phyloP scores from a whole-genome alignment of 2,888 invertebrate species.

The Anorthoa munda region DNA sequence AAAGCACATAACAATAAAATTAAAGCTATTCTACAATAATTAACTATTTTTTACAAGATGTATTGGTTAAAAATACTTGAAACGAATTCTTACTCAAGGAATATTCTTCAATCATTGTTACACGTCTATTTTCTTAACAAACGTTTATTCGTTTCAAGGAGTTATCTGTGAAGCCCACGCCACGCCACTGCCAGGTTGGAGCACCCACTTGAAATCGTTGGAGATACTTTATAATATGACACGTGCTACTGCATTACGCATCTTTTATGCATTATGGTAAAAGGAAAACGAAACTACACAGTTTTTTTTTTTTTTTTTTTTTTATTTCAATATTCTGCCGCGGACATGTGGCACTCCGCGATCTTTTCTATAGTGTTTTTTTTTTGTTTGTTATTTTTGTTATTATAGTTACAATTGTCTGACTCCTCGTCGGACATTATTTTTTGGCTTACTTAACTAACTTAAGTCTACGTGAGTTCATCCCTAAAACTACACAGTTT shows the following conservation, averaged over 20 bases:
- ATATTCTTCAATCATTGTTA: slow-evolving; percentile 19
- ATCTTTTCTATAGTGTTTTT: too few species aligned
- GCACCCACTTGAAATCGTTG: slow-evolving; percentile 30
- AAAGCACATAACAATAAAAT: neutral
- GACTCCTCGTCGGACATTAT: too few species aligned
- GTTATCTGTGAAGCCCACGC: slow-evolving; percentile 22
- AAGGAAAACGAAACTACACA: neutral
- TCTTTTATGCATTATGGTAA: neutral
- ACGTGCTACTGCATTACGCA: slow-evolving; percentile 39
- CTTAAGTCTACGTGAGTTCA: too few species aligned
- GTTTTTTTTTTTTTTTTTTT: too few species aligned
- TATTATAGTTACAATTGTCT: too few species aligned
- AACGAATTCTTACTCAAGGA: slow-evolving; percentile 9
- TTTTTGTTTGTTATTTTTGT: too few species aligned
- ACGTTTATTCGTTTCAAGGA: slow-evolving; percentile 49
- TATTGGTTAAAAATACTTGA: slow-evolving; percentile 2
- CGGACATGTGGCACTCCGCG: too few species aligned
- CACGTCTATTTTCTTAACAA: slow-evolving; percentile 46
- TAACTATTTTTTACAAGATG: neutral
- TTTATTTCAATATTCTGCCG: too few species aligned
- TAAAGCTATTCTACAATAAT: neutral
- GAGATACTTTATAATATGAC: slow-evolving; percentile 3
- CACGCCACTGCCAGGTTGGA: slow-evolving; percentile 21
- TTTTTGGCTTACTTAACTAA: too few species aligned
- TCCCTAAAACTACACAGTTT: neutral